Percentiles rank a stretch among this genome's conserved stretches.
Evolutionary conservation across 53 echinoderm and acorn worm genomes (phyloP).

Genomic region (Echinarachnius parma): DNA sequence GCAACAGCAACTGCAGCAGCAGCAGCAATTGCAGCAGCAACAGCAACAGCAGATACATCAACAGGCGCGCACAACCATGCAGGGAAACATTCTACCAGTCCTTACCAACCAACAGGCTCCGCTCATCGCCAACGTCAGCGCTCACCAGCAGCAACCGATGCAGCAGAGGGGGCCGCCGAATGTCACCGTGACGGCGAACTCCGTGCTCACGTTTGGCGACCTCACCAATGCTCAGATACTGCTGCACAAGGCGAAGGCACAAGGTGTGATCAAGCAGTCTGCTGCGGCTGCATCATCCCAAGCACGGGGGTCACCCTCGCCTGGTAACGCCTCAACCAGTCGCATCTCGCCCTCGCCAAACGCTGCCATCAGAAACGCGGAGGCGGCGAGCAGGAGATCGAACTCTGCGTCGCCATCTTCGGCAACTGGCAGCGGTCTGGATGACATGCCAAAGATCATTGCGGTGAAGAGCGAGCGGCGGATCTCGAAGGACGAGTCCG

Average conservation of each 20-base stretch:
- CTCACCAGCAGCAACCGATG: background rate
- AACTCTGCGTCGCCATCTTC: conserved; percentile 30
- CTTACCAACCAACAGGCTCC: conserved; percentile 14
- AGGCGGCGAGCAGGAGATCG: background rate
- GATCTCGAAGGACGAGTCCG: conserved; percentile 9
- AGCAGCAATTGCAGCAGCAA: background rate
- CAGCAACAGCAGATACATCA: conserved; percentile 14
- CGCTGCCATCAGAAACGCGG: background rate
- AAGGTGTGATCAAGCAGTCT: conserved; percentile 1
- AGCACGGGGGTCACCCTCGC: background rate
- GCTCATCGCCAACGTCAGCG: background rate
- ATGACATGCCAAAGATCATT: conserved; percentile 20
- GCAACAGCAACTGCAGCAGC: background rate
- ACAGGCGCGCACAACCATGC: conserved; percentile 16
- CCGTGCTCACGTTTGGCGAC: conserved; percentile 25
- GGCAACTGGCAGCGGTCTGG: background rate
- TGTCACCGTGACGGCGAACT: conserved; percentile 5
- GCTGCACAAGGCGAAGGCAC: background rate
- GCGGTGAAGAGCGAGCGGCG: conserved; percentile 32
- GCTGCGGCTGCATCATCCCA: background rate
- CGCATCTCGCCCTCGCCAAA: background rate
- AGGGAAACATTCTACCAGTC: conserved; percentile 36
- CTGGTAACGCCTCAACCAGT: background rate
- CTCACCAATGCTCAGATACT: conserved; percentile 29
- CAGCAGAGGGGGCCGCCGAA: conserved; percentile 5